These are phyloP conservation scores for Umimayanthus chanpuru DNA, from an alignment of 92 coral and sea anemone genomes.

Conservation along the genomic window DNA sequence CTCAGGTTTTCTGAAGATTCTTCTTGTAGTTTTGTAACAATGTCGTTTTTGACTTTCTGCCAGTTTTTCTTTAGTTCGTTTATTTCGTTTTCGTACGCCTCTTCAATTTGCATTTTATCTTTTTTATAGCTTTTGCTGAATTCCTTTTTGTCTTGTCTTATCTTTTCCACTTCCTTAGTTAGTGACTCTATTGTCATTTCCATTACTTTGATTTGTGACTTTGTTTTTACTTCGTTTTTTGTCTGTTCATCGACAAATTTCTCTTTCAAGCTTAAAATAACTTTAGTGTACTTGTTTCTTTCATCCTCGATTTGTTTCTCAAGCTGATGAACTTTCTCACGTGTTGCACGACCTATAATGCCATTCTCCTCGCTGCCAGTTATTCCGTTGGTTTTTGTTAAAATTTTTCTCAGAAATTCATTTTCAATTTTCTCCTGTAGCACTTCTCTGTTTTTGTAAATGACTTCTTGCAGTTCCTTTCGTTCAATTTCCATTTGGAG, in stretches of 20 bases:
- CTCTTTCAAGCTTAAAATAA: constrained; percentile 50
- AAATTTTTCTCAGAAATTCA: constrained; percentile 58
- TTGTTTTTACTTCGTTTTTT: constrained; percentile 54
- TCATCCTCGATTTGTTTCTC: constrained; percentile 42
- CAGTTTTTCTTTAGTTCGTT: constrained; percentile 62
- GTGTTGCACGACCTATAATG: constrained; percentile 58
- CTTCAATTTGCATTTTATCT: constrained; percentile 68
- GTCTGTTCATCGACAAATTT: constrained; percentile 53
- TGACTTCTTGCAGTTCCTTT: constrained; percentile 60
- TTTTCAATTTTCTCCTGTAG: constrained; percentile 64
- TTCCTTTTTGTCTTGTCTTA: constrained; percentile 86
- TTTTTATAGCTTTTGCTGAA: constrained; percentile 76
- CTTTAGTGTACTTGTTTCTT: constrained; percentile 41
- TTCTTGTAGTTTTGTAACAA: constrained; percentile 62
- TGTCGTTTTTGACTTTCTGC: constrained; percentile 63
- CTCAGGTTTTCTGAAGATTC: constrained; percentile 72
- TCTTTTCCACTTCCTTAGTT: constrained; percentile 80
- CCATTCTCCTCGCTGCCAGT: constrained; percentile 60
- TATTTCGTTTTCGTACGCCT: constrained; percentile 71
- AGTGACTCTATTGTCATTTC: constrained; percentile 82
- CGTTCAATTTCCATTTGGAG: constrained; percentile 61
- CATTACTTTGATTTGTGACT: constrained; percentile 69
- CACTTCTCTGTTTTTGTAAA: constrained; percentile 66
- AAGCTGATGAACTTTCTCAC: constrained; percentile 43
- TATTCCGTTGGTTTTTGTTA: constrained; percentile 22